phyloP scores from a whole-genome alignment of 2,113 vertebrate species.

The Typhlomys cinereus region DNA sequence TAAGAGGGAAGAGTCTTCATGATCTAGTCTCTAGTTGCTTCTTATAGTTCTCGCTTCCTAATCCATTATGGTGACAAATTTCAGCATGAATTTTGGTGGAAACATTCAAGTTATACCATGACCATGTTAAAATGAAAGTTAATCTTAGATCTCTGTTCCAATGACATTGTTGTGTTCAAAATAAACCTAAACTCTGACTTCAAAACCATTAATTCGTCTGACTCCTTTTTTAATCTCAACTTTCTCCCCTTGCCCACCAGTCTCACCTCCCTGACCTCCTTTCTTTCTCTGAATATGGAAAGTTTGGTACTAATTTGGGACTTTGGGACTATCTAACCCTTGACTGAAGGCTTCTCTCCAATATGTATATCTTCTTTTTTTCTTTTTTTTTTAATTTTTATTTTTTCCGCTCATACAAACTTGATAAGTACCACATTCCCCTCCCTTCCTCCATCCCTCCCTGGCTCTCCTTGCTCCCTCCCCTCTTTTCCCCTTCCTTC shows the following conservation, averaged over 20 bases:
- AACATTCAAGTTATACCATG: background rate
- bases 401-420: no score
- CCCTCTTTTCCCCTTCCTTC: no score
- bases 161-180: background rate
- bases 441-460: no score
- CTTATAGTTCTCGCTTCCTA: background rate
- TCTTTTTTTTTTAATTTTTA: background rate
- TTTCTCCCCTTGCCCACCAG: background rate
- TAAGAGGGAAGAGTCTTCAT: background rate
- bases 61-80: background rate
- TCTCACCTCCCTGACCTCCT: background rate
- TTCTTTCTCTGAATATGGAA: background rate
- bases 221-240: background rate
- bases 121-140: background rate
- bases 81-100: background rate
- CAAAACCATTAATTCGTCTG: background rate
- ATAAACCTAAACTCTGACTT: background rate
- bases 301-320: background rate
- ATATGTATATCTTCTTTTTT: background rate
- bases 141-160: background rate
- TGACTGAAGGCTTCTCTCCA: background rate
- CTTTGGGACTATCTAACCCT: background rate
- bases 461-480: no score
- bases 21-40: background rate
- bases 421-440: no score